phyloP scores from a whole-genome alignment of 1,140 invertebrate genomes.

The Drosophila seguyi region DNA sequence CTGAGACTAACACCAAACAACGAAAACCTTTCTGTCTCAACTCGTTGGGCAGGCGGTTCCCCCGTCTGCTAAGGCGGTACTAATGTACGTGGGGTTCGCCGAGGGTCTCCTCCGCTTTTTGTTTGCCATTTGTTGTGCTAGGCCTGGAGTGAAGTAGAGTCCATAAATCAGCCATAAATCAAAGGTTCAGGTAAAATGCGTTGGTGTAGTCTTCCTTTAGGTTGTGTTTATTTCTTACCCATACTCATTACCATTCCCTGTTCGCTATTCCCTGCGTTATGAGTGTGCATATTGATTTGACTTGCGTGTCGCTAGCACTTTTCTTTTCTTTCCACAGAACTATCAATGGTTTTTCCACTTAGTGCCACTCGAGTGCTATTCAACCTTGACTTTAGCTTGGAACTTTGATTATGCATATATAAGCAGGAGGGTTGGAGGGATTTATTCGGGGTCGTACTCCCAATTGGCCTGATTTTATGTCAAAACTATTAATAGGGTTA shows the following conservation, averaged over 20 bases:
- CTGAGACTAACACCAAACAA: constrained; percentile 27
- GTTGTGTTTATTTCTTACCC: constrained; percentile 1
- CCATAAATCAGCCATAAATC: constrained; percentile 57
- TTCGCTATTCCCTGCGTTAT: constrained; percentile 6
- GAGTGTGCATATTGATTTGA: constrained; percentile 66
- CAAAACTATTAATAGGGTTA: constrained; percentile 55
- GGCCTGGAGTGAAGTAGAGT: constrained; percentile 36
- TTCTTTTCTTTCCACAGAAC: constrained; percentile 10
- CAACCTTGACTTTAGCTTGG: constrained; percentile 57
- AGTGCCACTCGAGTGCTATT: constrained; percentile 33
- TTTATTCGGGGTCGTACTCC: constrained; percentile 10
- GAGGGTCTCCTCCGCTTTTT: constrained; percentile 10
- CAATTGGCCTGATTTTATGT: constrained; percentile 36
- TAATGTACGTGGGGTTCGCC: constrained; percentile 4
- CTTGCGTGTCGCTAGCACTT: constrained; percentile 68
- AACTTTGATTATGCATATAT: constrained; percentile 50
- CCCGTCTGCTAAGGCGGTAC: constrained; percentile 8
- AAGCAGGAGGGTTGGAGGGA: neutral
- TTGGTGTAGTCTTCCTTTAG: constrained; percentile 42
- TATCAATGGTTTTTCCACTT: constrained; percentile 37
- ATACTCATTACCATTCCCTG: constrained; percentile 15
- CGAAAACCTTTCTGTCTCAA: constrained; percentile 64
- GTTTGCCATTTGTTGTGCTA: constrained; percentile 64
- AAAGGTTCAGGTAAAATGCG: constrained; percentile 35
- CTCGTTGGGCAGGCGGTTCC: constrained; percentile 27